Evolutionary conservation across 2,888 invertebrate genomes (phyloP).

Genomic region (Agrochola macilenta): DNA sequence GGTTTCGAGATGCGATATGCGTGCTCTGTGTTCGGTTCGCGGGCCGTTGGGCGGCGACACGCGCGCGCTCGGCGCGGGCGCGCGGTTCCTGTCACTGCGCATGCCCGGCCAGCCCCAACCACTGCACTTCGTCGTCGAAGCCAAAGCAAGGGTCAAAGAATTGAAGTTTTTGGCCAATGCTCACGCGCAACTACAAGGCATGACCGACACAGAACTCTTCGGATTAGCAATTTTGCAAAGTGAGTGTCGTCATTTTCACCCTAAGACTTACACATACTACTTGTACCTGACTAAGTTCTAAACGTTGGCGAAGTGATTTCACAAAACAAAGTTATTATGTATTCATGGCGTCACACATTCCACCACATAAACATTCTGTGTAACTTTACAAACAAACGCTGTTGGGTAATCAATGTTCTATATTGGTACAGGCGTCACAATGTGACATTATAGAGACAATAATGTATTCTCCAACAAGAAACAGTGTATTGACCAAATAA

Average conservation of each 20-base stretch:
- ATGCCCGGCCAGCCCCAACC: conserved; percentile 90
- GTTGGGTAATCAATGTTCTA: conserved; percentile 77
- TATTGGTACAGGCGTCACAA: conserved; percentile 73
- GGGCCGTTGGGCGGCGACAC: conserved; percentile 95
- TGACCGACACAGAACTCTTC: conserved; percentile 96
- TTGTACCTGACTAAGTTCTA: conserved; percentile 65
- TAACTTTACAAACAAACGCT: conserved; percentile 75
- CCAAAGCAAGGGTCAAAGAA: conserved; percentile 96
- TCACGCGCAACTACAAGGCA: conserved; percentile 95
- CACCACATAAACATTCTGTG: conserved; percentile 72
- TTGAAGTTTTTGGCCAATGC: conserved; percentile 95
- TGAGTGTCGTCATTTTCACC: conserved; percentile 80
- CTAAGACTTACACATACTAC: conserved; percentile 35
- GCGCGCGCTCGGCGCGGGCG: conserved; percentile 92
- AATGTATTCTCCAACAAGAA: not conserved
- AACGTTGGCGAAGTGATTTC: conserved; percentile 70
- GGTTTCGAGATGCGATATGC: conserved; percentile 92
- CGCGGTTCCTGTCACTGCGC: conserved; percentile 92
- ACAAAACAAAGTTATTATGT: conserved; percentile 74
- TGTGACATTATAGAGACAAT: conserved; percentile 58
- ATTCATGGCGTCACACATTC: conserved; percentile 76
- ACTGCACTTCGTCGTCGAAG: conserved; percentile 92
- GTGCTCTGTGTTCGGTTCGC: conserved; percentile 95
- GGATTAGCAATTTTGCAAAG: conserved; percentile 96
- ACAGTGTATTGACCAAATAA: not conserved